Base-by-base conservation (phyloP, 2,797 vertebrate species). In the Emys orbicularis region DNA sequence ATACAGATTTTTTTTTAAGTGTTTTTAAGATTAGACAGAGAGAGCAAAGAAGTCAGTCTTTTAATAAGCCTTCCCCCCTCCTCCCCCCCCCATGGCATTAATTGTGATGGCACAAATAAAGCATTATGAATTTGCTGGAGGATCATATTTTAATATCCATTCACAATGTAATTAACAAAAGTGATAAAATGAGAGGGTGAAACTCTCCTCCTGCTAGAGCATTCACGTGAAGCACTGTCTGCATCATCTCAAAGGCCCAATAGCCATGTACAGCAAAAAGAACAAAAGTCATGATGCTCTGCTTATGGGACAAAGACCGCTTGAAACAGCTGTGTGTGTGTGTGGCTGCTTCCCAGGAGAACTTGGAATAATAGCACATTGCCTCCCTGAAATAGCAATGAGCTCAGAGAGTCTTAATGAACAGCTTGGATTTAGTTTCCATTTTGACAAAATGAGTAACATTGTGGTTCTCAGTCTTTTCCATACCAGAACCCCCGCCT, bases 141-240 rank as follows among this genome's bases (percentile, higher is more conserved):
- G 27, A 81, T 89, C 49, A 93, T 0, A 0, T 76, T 88, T 88
- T 68, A 85, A 87, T 82, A 52, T 54, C 79, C 27, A 61, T 7
- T 85, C 68, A 80, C 12, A 52, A 84, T 57, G 41, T 21, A 61
- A 37, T 3, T 34, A 88, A 5, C 79, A 29, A 59, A 85, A 94
- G 53, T 0, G 0, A 82, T 53, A 88, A 79, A 86, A 8, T 44
- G 53, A 56, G 8, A 2, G 54, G 53, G 34, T 19, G 57, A 65
- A 91, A 95, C 49, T 49, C 77, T 21, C 21, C 16, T 89, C 11
- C 74, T 86, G 52, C 47, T 84, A 37, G 12, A 89, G 88, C 12
- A 56, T 82, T 41, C 50, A 25, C 10, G 50, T 16, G 15, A 87
- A 72, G 49, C 21, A 11, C 27, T 29, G 29, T 21, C 53, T 47